phyloP scores from a whole-genome alignment of 2,113 vertebrate species.

The Blennius ocellaris region DNA sequence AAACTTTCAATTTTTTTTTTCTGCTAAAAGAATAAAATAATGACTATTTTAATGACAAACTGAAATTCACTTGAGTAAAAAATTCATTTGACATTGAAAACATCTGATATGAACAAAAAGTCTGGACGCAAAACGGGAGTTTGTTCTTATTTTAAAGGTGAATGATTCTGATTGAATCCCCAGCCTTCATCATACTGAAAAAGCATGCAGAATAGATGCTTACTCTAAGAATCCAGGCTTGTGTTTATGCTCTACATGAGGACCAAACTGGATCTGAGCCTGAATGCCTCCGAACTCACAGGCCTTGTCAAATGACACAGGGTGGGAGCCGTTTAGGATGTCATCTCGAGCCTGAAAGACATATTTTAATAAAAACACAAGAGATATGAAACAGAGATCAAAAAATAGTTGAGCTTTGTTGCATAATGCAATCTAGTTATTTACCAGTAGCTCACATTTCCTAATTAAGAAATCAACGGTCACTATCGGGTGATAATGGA shows the following conservation, averaged over 20 bases:
- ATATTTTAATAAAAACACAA: not conserved
- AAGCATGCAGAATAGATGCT: constrained; percentile 51
- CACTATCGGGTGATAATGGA: not conserved
- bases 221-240: constrained; percentile 99
- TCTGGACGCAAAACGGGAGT: not conserved
- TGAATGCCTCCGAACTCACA: constrained; percentile 98
- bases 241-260: constrained; percentile 97
- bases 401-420: not conserved
- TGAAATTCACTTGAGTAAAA: too few relatives aligned
- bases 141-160: not conserved
- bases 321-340: constrained; percentile 97
- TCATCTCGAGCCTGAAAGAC: constrained; percentile 93
- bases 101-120: not conserved
- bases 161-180: not conserved
- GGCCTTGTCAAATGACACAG: constrained; percentile 97
- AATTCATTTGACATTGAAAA: too few relatives aligned
- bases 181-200: not conserved
- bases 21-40: too few relatives aligned
- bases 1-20: too few relatives aligned
- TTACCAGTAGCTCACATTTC: not conserved
- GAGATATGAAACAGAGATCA: too few relatives aligned
- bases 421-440: not conserved
- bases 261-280: constrained; percentile 98
- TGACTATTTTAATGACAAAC: too few relatives aligned
- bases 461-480: not conserved